Conservation (phyloP, 2,888 invertebrate species). For the Keiferia lycopersicella region DNA sequence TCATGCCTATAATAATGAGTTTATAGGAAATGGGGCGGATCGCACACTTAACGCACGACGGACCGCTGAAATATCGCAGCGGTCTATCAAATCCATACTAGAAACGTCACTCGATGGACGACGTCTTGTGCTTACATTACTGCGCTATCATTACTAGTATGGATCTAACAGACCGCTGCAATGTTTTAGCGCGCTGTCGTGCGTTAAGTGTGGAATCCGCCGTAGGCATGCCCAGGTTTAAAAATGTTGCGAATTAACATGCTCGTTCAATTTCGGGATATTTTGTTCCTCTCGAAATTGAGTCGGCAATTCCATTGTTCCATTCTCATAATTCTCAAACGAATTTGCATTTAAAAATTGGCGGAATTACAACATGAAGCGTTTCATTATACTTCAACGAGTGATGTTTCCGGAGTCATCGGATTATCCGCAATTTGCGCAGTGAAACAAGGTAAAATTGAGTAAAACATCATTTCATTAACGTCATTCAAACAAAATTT, state of each 20-base stretch:
- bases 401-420: conserved; percentile 13
- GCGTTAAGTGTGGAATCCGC: too few species aligned
- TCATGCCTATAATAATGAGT: not conserved
- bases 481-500: conserved; percentile 25
- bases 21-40: not conserved
- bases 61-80: too few species aligned
- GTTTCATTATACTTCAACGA: conserved; percentile 10
- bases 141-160: too few species aligned
- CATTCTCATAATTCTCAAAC: not conserved
- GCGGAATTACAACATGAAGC: conserved; percentile 5
- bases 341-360: conserved; percentile 16
- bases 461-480: not conserved
- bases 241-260: not conserved
- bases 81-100: too few species aligned
- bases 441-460: conserved; percentile 18
- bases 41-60: too few species aligned
- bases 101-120: too few species aligned
- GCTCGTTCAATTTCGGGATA: not conserved
- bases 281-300: not conserved
- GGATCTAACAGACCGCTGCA: too few species aligned
- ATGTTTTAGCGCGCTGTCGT: too few species aligned
- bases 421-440: conserved; percentile 25
- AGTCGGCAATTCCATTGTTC: conserved; percentile 1
- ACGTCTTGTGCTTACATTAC: too few species aligned
- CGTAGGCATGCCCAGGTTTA: not conserved